These are phyloP conservation scores for Phorcus lineatus DNA, from an alignment of 2,888 invertebrate genomes.

Conservation along the genomic window DNA sequence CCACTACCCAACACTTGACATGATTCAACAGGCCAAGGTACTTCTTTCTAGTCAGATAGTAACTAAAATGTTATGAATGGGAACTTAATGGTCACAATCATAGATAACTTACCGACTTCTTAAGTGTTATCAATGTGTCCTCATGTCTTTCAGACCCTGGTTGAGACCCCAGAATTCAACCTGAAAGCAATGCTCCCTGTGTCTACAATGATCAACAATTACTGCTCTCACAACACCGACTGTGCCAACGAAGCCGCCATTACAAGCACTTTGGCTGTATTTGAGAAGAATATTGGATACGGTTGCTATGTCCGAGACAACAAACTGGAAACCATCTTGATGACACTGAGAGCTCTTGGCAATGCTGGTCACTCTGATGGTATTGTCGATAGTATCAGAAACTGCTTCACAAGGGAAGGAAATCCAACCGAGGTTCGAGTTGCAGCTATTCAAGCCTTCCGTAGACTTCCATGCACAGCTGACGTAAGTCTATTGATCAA, in stretches of 20 bases:
- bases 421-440: conserved; percentile 84
- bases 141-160: conserved; percentile 63
- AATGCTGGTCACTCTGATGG: conserved; percentile 85
- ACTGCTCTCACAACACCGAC: conserved; percentile 76
- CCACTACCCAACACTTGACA: conserved; percentile 75
- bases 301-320: conserved; percentile 51
- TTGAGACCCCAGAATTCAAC: conserved; percentile 72
- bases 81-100: too few species aligned
- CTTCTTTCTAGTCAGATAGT: too few species aligned
- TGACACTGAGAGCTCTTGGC: conserved; percentile 86
- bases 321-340: conserved; percentile 52
- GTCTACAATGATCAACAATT: conserved; percentile 84
- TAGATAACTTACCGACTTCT: too few species aligned
- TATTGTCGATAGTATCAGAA: conserved; percentile 51
- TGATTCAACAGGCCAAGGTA: conserved; percentile 76
- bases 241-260: conserved; percentile 73
- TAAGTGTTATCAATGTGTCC: background rate
- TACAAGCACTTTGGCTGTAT: conserved; percentile 62
- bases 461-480: conserved; percentile 82
- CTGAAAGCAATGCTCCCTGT: conserved; percentile 82
- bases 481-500: conserved; percentile 60
- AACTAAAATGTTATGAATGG: too few species aligned
- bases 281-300: conserved; percentile 58
- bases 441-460: conserved; percentile 87
- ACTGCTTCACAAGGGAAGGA: conserved; percentile 76